Evolutionary conservation across 2,797 vertebrate species (phyloP).

Genomic region (Thamnophis elegans): DNA sequence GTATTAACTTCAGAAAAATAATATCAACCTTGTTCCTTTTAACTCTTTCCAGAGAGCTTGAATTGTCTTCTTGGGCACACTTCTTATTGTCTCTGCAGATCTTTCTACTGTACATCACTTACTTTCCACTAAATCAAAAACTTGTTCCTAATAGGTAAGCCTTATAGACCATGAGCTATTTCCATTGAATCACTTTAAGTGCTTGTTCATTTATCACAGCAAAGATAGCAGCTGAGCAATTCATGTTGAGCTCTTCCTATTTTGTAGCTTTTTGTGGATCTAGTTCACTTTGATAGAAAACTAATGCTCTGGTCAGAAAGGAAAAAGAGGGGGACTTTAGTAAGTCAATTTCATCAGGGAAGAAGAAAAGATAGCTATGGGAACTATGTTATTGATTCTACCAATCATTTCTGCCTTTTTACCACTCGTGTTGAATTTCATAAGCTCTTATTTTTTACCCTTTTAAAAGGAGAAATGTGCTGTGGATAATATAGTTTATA

Average conservation of each 20-base stretch:
- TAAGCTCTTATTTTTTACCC: neutral
- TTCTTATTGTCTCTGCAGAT: neutral
- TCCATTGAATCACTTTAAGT: constrained; percentile 24
- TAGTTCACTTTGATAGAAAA: constrained; percentile 1
- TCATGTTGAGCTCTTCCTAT: neutral
- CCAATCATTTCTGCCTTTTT: neutral
- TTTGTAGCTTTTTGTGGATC: constrained; percentile 8
- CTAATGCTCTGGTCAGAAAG: constrained; percentile 6
- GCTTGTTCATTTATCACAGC: constrained; percentile 27
- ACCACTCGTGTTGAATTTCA: neutral
- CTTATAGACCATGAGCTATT: constrained; percentile 15
- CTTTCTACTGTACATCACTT: constrained; percentile 23
- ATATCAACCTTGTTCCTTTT: neutral
- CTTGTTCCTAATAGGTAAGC: constrained; percentile 34
- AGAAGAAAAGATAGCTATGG: neutral
- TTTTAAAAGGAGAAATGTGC: neutral
- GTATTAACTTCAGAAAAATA: constrained; percentile 24
- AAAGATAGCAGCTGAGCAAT: constrained; percentile 39
- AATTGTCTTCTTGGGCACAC: constrained; percentile 24
- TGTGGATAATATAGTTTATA: neutral
- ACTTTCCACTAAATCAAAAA: constrained; percentile 44
- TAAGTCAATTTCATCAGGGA: neutral
- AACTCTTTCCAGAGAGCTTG: neutral
- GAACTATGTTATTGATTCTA: neutral
- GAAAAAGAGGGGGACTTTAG: constrained; percentile 29